These are phyloP conservation scores for Dipodomys merriami DNA, from an alignment of 2,113 vertebrate genomes.

Conservation along the genomic window DNA sequence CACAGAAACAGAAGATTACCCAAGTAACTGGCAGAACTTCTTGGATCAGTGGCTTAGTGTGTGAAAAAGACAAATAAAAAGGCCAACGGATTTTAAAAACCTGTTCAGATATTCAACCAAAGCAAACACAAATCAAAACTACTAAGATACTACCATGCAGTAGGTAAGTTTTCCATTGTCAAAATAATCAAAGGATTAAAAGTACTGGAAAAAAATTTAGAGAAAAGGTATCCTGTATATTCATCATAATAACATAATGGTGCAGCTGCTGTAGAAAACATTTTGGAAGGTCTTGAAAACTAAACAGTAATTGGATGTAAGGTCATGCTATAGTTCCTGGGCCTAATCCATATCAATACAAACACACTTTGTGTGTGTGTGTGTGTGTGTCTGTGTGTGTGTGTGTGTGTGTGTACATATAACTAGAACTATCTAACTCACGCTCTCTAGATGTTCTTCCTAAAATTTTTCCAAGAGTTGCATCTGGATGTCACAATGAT, in stretches of 20 bases:
- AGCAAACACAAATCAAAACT: too few relatives aligned
- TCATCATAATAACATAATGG: neutral
- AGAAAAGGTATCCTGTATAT: neutral
- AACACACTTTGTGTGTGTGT: neutral
- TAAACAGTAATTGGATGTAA: neutral
- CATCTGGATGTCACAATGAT: neutral
- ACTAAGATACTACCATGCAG: too few relatives aligned
- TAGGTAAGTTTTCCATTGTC: neutral
- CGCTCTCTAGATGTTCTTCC: neutral
- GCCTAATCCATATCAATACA: neutral
- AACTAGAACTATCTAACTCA: neutral
- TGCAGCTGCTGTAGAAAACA: too few relatives aligned
- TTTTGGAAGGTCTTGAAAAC: neutral
- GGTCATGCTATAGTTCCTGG: neutral
- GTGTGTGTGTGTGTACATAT: neutral
- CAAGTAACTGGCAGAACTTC: neutral
- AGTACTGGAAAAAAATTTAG: neutral
- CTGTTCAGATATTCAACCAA: too few relatives aligned
- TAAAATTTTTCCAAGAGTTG: neutral
- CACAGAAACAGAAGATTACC: neutral
- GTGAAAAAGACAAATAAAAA: too few relatives aligned
- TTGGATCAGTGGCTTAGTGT: too few relatives aligned
- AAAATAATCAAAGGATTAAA: neutral
- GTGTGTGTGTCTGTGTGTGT: neutral
- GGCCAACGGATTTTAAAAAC: too few relatives aligned